A percentile compares a stretch with the other conserved stretches of the same genome.
Conservation (phyloP, 2,797 vertebrate species). For the Anguilla marmorata region DNA sequence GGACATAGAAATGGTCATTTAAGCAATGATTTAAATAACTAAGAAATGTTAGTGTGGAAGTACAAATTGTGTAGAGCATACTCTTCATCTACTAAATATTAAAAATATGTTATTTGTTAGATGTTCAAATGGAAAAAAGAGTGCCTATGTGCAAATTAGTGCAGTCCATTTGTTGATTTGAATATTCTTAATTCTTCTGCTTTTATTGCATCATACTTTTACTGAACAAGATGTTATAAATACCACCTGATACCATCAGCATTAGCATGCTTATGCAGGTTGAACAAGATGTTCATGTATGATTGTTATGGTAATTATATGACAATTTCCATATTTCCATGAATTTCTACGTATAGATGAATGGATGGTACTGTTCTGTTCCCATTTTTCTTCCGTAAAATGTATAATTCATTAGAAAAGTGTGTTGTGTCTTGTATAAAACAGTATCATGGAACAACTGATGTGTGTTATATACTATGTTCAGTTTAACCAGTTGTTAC, state of each 20-base stretch:
- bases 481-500: neutral
- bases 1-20: neutral
- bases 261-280: neutral
- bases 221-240: neutral
- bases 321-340: neutral
- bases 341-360: neutral
- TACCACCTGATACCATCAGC: neutral
- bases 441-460: neutral
- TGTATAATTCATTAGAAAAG: neutral
- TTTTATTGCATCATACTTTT: neutral
- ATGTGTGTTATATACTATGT: neutral
- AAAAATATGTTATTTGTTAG: neutral
- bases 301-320: neutral
- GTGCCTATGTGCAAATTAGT: neutral
- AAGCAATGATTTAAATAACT: neutral
- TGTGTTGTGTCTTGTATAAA: neutral
- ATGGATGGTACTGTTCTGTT: neutral
- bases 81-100: neutral
- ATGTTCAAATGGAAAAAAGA: neutral
- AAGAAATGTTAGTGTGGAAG: neutral
- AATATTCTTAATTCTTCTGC: neutral
- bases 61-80: neutral
- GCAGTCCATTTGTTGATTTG: neutral
- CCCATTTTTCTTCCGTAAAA: neutral
- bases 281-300: neutral